Conservation (phyloP, 2,797 vertebrate species). For the Anabas testudineus region DNA sequence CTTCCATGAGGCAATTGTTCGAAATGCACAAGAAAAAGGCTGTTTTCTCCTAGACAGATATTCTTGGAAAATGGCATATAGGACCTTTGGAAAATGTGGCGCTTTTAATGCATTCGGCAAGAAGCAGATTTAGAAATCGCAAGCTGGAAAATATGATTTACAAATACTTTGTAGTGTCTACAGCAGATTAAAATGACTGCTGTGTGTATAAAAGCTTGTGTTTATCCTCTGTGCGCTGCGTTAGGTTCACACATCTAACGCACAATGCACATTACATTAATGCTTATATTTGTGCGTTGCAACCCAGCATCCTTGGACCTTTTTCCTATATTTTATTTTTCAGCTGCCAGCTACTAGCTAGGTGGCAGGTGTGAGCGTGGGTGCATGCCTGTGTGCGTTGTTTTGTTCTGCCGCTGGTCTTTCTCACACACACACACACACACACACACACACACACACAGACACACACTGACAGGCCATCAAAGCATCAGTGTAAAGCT, state of each 20-base stretch:
- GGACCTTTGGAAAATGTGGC: slow-evolving; percentile 41
- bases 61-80: slow-evolving; percentile 47
- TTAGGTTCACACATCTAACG: neutral
- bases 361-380: slow-evolving; percentile 49
- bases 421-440: slow-evolving; percentile 21
- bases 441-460: slow-evolving; percentile 34
- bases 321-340: slow-evolving; percentile 27
- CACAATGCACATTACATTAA: neutral
- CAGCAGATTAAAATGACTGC: slow-evolving; percentile 37
- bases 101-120: slow-evolving; percentile 33
- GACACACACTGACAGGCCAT: slow-evolving; percentile 70
- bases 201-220: slow-evolving; percentile 17
- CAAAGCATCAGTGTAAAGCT: slow-evolving; percentile 75
- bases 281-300: slow-evolving; percentile 5
- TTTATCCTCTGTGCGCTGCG: neutral
- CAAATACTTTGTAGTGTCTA: slow-evolving; percentile 37
- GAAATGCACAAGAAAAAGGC: too few species aligned
- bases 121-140: slow-evolving; percentile 54
- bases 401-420: slow-evolving; percentile 60
- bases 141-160: slow-evolving; percentile 59
- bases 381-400: slow-evolving; percentile 27
- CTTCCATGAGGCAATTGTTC: neutral
- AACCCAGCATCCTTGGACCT: neutral
- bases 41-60: slow-evolving; percentile 21
- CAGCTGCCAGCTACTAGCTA: slow-evolving; percentile 32